phyloP scores from a whole-genome alignment of 2,113 vertebrate species.

The Gulo gulo region DNA sequence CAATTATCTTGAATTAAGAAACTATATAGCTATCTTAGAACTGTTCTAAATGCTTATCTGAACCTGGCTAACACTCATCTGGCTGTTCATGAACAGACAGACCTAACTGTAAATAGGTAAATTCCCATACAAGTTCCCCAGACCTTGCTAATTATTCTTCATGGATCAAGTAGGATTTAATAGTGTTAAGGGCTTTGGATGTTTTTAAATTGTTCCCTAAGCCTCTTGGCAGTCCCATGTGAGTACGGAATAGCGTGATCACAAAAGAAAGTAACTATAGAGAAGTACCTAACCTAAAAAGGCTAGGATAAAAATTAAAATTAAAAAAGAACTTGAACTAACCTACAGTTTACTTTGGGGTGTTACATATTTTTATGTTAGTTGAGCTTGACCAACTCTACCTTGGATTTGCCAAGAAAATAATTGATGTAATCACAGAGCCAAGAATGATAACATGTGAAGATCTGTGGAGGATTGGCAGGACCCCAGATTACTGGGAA shows the following conservation, averaged over 20 bases:
- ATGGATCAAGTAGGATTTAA: slow-evolving; percentile 67
- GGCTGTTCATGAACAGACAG: slow-evolving; percentile 44
- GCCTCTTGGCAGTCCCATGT: slow-evolving; percentile 47
- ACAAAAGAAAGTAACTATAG: slow-evolving; percentile 38
- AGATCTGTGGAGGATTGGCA: slow-evolving; percentile 61
- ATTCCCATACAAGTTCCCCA: slow-evolving; percentile 48
- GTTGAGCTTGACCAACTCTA: slow-evolving; percentile 66
- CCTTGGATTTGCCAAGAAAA: slow-evolving; percentile 72
- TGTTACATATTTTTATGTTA: slow-evolving; percentile 60
- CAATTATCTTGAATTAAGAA: neutral
- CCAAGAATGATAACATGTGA: slow-evolving; percentile 75
- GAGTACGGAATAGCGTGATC: neutral
- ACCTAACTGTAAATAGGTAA: slow-evolving; percentile 60
- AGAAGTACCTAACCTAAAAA: neutral
- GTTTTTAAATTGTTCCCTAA: slow-evolving; percentile 57
- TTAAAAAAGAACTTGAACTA: slow-evolving; percentile 18
- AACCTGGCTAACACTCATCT: neutral
- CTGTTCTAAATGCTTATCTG: neutral
- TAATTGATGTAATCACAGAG: slow-evolving; percentile 72
- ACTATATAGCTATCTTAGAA: neutral
- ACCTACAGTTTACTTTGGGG: slow-evolving; percentile 29
- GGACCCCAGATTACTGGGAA: slow-evolving; percentile 50
- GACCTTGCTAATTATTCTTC: slow-evolving; percentile 70
- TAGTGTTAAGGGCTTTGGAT: slow-evolving; percentile 57
- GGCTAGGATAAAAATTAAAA: slow-evolving; percentile 20